phyloP scores from a whole-genome alignment of 2,113 vertebrate species.

The Rafetus swinhoei region DNA sequence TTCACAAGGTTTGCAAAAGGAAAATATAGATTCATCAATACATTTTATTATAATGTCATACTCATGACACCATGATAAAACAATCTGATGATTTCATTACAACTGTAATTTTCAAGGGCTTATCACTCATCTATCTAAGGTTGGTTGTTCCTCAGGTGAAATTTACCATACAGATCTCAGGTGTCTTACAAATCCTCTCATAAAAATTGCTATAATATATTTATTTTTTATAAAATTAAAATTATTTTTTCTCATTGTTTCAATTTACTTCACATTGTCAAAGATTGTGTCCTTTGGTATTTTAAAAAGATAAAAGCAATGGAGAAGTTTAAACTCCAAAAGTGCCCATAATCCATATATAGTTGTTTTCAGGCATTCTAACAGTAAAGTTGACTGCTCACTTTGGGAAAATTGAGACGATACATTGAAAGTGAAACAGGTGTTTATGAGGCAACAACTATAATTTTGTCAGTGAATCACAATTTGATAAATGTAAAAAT shows the following conservation, averaged over 20 bases:
- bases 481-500: neutral
- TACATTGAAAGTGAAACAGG: neutral
- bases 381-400: neutral
- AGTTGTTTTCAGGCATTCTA: neutral
- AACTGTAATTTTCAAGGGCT: conserved; percentile 65
- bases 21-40: conserved; percentile 42
- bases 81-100: conserved; percentile 58
- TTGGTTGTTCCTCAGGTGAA: conserved; percentile 25
- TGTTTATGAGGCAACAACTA: too few species aligned
- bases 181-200: neutral
- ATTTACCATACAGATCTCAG: conserved; percentile 25
- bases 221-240: too few species aligned
- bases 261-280: neutral
- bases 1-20: conserved; percentile 59
- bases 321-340: neutral
- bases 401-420: neutral
- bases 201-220: neutral
- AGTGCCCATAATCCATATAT: neutral
- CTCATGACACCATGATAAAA: conserved; percentile 56
- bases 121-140: conserved; percentile 40
- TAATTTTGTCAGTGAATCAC: neutral
- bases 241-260: neutral
- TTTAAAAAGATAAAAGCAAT: neutral
- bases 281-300: neutral
- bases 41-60: conserved; percentile 53